A percentile compares a stretch with the other conserved stretches of the same genome.
These are phyloP conservation scores for Osmoderma eremita DNA, from an alignment of 2,888 invertebrate species.

Conservation along the genomic window DNA sequence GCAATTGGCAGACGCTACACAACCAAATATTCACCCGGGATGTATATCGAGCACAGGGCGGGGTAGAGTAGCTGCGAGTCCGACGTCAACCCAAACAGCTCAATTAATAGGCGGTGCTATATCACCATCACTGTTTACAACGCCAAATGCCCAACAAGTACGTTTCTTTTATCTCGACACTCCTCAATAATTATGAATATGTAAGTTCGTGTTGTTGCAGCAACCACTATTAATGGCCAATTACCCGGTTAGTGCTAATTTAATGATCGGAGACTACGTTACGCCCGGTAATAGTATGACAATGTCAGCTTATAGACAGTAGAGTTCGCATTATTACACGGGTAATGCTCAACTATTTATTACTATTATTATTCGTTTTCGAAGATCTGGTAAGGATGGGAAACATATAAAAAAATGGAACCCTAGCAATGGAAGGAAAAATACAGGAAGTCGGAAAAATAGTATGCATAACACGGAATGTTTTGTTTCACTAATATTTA, in stretches of 20 bases:
- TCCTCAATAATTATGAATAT: neutral
- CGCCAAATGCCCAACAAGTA: constrained; percentile 59
- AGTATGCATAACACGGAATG: constrained; percentile 23
- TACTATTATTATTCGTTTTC: constrained; percentile 48
- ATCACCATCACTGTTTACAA: constrained; percentile 73
- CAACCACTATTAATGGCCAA: constrained; percentile 70
- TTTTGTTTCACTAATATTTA: constrained; percentile 28
- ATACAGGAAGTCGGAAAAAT: constrained; percentile 4
- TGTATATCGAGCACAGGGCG: constrained; percentile 73
- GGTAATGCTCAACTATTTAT: constrained; percentile 55
- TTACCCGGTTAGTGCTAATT: constrained; percentile 75
- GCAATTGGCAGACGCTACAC: constrained; percentile 62
- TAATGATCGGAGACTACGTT: constrained; percentile 82
- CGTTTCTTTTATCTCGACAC: constrained; percentile 18
- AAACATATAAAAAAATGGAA: constrained; percentile 17
- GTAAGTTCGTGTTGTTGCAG: constrained; percentile 55
- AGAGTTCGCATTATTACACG: constrained; percentile 49
- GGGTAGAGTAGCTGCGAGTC: constrained; percentile 68
- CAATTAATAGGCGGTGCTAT: constrained; percentile 77
- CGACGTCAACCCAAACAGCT: constrained; percentile 71
- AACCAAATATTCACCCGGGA: constrained; percentile 73
- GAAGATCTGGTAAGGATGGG: constrained; percentile 51
- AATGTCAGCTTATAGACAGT: constrained; percentile 61
- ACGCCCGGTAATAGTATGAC: constrained; percentile 68
- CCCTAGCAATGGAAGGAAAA: too few relatives aligned